phyloP scores from a whole-genome alignment of 2,113 vertebrate species.

The Gymnorhina tibicen region DNA sequence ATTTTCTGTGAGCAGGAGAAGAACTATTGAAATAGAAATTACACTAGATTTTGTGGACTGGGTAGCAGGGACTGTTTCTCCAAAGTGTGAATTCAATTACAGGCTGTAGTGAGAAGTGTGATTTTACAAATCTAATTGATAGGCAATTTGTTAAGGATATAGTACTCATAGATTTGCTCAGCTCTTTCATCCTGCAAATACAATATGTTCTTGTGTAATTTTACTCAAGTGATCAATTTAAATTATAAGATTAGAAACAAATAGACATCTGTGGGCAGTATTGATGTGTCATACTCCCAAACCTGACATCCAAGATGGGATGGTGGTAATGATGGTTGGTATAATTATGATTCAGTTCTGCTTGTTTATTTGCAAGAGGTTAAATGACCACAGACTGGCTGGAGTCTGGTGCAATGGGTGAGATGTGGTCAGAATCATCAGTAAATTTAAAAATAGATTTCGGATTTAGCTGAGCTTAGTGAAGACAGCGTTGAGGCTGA shows the following conservation, averaged over 20 bases:
- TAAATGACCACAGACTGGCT: not conserved
- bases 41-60: not conserved
- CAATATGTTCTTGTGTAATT: not conserved
- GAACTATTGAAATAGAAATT: not conserved
- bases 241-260: not conserved
- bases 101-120: not conserved
- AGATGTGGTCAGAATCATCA: not conserved
- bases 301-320: not conserved
- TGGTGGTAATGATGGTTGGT: not conserved
- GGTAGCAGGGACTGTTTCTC: not conserved
- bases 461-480: not conserved
- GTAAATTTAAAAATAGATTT: not conserved
- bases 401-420: not conserved
- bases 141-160: not conserved
- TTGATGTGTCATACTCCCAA: not conserved
- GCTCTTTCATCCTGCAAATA: not conserved
- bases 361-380: not conserved
- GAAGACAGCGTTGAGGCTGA: not conserved
- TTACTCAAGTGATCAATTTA: not conserved
- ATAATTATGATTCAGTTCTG: not conserved
- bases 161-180: not conserved
- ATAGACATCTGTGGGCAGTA: not conserved
- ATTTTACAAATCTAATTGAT: slow-evolving; percentile 30
- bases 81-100: not conserved
- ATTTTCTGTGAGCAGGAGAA: not conserved